These are phyloP conservation scores for Metellina segmentata DNA, from an alignment of 2,888 invertebrate species.

Conservation along the genomic window DNA sequence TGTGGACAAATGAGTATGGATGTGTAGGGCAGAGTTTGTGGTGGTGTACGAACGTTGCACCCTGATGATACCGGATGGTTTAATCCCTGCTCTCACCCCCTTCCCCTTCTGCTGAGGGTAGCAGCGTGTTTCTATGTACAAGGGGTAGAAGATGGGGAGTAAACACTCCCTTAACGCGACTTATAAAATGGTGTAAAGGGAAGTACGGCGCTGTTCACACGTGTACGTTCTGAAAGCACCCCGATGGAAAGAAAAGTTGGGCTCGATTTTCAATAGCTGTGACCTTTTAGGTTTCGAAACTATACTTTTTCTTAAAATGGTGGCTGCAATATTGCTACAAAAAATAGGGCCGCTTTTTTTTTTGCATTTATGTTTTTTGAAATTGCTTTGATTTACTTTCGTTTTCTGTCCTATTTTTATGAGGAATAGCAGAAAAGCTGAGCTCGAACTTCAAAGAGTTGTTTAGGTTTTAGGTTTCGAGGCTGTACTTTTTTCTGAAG, in stretches of 20 bases:
- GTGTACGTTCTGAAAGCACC: neutral
- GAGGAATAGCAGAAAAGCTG: no score
- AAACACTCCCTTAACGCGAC: slow-evolving; percentile 1
- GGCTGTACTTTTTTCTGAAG: no score
- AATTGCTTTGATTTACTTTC: neutral
- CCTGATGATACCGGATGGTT: slow-evolving; percentile 75
- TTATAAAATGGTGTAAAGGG: slow-evolving; percentile 19
- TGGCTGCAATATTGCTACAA: no score
- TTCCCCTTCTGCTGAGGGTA: slow-evolving; percentile 9
- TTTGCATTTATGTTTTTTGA: no score
- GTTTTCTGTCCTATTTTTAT: neutral
- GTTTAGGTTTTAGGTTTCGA: no score
- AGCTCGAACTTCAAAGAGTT: no score
- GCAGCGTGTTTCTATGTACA: neutral
- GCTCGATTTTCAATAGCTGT: neutral
- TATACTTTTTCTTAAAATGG: no score
- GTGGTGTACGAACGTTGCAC: slow-evolving; percentile 73
- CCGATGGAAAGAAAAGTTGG: neutral
- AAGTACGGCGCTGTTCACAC: neutral
- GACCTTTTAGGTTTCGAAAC: no score
- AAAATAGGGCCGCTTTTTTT: no score
- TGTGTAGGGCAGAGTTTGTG: slow-evolving; percentile 72
- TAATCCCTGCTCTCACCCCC: slow-evolving; percentile 68
- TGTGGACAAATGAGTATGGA: slow-evolving; percentile 75
- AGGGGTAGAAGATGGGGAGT: slow-evolving; percentile 14